Evolutionary conservation across 2,113 vertebrate species (phyloP).

Genomic region (Glareola pratincola): DNA sequence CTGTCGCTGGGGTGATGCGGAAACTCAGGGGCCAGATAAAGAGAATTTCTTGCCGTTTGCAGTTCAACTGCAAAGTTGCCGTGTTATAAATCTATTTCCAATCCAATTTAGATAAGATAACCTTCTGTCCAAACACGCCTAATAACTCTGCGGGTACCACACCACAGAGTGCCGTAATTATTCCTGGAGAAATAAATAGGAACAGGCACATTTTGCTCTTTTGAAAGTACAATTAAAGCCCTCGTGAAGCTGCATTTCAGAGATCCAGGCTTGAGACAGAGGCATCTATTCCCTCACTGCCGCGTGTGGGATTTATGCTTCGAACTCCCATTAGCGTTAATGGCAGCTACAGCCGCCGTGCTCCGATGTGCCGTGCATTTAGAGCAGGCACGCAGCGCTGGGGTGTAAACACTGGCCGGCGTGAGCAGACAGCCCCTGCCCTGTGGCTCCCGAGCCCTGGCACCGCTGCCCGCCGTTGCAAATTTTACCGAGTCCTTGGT

Average conservation of each 20-base stretch:
- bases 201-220: background rate
- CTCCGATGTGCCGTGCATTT: background rate
- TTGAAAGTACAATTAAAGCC: constrained; percentile 27
- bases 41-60: constrained; percentile 40
- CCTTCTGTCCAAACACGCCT: constrained; percentile 1
- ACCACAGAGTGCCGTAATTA: background rate
- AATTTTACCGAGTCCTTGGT: background rate
- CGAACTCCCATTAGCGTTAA: constrained; percentile 48
- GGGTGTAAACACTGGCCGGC: background rate
- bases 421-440: background rate
- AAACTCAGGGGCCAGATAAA: background rate
- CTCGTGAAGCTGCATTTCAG: background rate
- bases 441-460: background rate
- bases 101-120: constrained; percentile 46
- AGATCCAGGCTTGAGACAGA: background rate
- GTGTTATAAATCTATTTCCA: constrained; percentile 20
- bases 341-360: background rate
- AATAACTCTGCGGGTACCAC: background rate
- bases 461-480: background rate
- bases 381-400: background rate
- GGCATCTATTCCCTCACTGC: background rate
- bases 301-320: background rate
- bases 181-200: constrained; percentile 14
- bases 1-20: constrained; percentile 1
- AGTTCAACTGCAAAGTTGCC: constrained; percentile 6